A percentile compares a stretch with the other conserved stretches of the same genome.
These are phyloP conservation scores for Rhagonycha fulva DNA, from an alignment of 2,888 invertebrate species.

Conservation along the genomic window DNA sequence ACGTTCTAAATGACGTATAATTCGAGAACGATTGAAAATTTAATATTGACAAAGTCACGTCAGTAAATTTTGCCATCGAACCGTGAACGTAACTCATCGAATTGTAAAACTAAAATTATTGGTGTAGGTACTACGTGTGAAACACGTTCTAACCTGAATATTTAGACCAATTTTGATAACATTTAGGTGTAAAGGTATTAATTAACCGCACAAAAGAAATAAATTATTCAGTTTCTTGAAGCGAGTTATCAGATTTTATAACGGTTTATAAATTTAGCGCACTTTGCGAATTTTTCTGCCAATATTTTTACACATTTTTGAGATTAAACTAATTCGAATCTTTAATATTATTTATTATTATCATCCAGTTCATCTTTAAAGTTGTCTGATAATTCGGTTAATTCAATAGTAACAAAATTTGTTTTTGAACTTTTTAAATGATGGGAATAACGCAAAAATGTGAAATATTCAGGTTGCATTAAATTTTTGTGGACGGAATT, in stretches of 20 bases:
- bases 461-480: not conserved
- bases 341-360: not conserved
- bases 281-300: not conserved
- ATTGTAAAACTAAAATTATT: not conserved
- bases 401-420: not conserved
- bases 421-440: not conserved
- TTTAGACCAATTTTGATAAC: not conserved
- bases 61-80: not conserved
- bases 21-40: not conserved
- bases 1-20: not conserved
- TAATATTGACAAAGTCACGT: not conserved
- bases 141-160: not conserved
- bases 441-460: not conserved
- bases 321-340: not conserved
- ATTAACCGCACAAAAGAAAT: not conserved
- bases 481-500: not conserved
- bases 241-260: not conserved
- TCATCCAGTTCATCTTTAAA: not conserved
- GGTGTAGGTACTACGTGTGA: not conserved
- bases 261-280: not conserved
- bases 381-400: not conserved
- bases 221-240: not conserved
- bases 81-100: not conserved
- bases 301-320: not conserved
- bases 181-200: not conserved